Conservation (phyloP, 1,140 invertebrate species). For the Aphis craccivora region DNA sequence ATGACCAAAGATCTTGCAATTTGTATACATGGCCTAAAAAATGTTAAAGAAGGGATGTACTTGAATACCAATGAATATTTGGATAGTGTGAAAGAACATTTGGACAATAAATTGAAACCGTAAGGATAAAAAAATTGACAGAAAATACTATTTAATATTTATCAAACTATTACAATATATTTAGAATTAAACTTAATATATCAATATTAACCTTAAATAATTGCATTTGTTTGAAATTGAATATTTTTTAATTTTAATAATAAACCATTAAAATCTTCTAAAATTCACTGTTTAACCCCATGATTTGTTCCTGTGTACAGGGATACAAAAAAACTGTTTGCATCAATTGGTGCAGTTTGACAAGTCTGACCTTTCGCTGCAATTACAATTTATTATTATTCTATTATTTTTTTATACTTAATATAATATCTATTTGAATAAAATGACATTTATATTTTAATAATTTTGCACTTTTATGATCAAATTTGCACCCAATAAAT, state of each 20-base stretch:
- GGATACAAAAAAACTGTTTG: conserved; percentile 53
- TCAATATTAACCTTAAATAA: neutral
- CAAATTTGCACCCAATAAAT: neutral
- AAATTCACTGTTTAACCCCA: conserved; percentile 19
- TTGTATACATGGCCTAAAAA: conserved; percentile 82
- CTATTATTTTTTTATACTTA: neutral
- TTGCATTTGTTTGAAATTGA: neutral
- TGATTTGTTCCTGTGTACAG: conserved; percentile 38
- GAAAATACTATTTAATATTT: neutral
- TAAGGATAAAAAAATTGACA: conserved; percentile 16
- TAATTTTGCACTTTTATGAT: neutral
- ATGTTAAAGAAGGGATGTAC: conserved; percentile 81
- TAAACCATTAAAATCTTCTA: neutral
- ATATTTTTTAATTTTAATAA: neutral
- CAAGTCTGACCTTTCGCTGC: neutral
- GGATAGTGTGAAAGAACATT: conserved; percentile 79
- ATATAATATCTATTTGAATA: conserved; percentile 16
- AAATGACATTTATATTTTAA: neutral
- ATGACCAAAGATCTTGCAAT: conserved; percentile 92
- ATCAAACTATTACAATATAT: neutral
- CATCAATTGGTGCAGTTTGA: conserved; percentile 51
- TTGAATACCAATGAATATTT: conserved; percentile 87
- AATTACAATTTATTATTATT: neutral
- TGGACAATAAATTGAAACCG: conserved; percentile 69
- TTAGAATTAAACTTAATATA: neutral